Evolutionary conservation across 2,888 invertebrate species (phyloP).

Genomic region (Pegoplata infirma): DNA sequence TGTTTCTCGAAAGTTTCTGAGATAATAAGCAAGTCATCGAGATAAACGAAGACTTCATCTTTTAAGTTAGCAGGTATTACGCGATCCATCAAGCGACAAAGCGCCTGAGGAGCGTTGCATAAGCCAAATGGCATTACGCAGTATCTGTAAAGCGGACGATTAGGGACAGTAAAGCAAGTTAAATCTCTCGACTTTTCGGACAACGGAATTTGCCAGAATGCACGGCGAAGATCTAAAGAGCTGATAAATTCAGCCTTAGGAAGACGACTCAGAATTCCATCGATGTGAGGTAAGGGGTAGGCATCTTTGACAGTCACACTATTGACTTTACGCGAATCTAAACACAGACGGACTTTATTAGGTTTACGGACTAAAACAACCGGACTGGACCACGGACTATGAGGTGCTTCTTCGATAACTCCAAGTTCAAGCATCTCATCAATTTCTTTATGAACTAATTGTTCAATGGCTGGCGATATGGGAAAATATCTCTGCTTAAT

Average conservation of each 20-base stretch:
- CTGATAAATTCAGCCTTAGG: constrained; percentile 16
- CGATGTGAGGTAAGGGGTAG: constrained; percentile 9
- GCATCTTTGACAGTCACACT: constrained; percentile 26
- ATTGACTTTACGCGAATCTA: constrained; percentile 1
- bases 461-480: too few species aligned
- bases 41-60: constrained; percentile 13
- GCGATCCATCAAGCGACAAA: constrained; percentile 23
- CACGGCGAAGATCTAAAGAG: constrained; percentile 10
- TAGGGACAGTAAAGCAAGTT: constrained; percentile 24
- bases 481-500: background rate
- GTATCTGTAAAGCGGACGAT: constrained; percentile 29
- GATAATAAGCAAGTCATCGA: constrained; percentile 4
- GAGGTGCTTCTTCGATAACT: constrained; percentile 15
- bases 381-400: constrained; percentile 46
- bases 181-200: constrained; percentile 19
- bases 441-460: constrained; percentile 16
- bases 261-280: constrained; percentile 19
- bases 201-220: constrained; percentile 23
- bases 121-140: constrained; percentile 33
- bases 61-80: constrained; percentile 20
- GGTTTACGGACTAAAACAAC: constrained; percentile 23
- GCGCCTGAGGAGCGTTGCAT: too few species aligned
- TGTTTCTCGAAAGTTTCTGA: background rate
- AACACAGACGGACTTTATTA: background rate
- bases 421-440: constrained; percentile 12